A percentile compares a stretch with the other conserved stretches of the same genome.
These are phyloP conservation scores for Chaetogeoica ovagalla DNA, from an alignment of 2,888 invertebrate species.

Conservation along the genomic window DNA sequence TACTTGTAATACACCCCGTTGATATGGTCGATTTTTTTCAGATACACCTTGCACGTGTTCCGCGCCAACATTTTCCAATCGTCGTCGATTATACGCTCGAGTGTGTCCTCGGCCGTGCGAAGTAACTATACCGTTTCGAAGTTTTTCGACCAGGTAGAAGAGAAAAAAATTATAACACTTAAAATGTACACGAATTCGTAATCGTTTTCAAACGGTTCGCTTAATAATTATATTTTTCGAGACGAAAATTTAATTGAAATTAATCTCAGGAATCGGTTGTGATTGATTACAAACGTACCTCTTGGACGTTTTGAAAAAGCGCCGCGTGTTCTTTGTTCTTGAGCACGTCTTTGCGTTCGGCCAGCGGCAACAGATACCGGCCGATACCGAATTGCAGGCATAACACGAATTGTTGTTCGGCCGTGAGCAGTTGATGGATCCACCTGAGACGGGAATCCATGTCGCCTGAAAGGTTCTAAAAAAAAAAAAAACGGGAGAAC, in stretches of 20 bases:
- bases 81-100: conserved; percentile 74
- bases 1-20: conserved; percentile 76
- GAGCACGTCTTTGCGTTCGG: conserved; percentile 76
- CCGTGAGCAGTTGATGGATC: conserved; percentile 73
- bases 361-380: conserved; percentile 75
- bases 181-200: no score
- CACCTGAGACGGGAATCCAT: conserved; percentile 67
- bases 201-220: no score
- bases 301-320: conserved; percentile 83
- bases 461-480: conserved; percentile 54
- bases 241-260: no score
- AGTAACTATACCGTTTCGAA: conserved; percentile 63
- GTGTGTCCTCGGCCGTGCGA: conserved; percentile 77
- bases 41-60: conserved; percentile 71
- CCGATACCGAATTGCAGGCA: conserved; percentile 78
- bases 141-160: no score
- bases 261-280: no score
- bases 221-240: no score
- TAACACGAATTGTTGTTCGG: conserved; percentile 79
- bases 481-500: not conserved
- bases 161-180: no score
- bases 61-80: conserved; percentile 74
- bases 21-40: conserved; percentile 66
- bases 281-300: conserved; percentile 60
- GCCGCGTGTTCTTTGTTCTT: conserved; percentile 76